Evolutionary conservation across 2,888 invertebrate species (phyloP), one percentile per base, ranked within the genome.

Genomic region (Drosophila maculinotata): DNA sequence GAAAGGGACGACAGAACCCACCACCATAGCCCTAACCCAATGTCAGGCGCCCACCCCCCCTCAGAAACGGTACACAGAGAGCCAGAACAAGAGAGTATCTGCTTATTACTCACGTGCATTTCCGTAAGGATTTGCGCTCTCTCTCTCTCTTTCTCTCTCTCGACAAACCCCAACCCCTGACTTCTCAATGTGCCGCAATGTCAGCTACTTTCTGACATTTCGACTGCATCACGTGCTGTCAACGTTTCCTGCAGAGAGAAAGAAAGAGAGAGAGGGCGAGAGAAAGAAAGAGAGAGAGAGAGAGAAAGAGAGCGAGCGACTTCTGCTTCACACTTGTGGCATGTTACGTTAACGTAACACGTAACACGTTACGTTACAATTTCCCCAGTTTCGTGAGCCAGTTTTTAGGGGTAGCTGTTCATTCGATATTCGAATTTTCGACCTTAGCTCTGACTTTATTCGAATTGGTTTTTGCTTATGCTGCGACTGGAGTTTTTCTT

Each of bases 301-400:
- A 9, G 9, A 28, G 9, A n/a, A 8, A 12, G 44, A 45, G 45
- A 30, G 17, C 0, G 12, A 9, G 26, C 17, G 17, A 39, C n/a
- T 59, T 47, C 53, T 14, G 47, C 28, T 54, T 78, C 73, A 88
- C 88, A 86, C 88, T 83, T 83, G 82, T 83, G 78, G 87, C 79
- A 67, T 85, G 63, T 75, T 69, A 58, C 74, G 63, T 48, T 1
- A 33, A 41, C 36, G 44, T 17, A 31, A 14, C 3, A 2, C n/a
- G 23, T n/a, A 9, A 28, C 42, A 39, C 58, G 56, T 60, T 38
- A 35, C 41, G 54, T 59, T 9, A 25, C 10, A n/a, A 12, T 14
- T 51, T 71, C 41, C 23, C 45, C 69, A 42, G n/a, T 30, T 41
- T 15, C 17, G 30, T 41, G n/a, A n/a, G n/a, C n/a, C n/a, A 2